phyloP scores from a whole-genome alignment of 2,113 vertebrate species.

The Pseudopodoces humilis region DNA sequence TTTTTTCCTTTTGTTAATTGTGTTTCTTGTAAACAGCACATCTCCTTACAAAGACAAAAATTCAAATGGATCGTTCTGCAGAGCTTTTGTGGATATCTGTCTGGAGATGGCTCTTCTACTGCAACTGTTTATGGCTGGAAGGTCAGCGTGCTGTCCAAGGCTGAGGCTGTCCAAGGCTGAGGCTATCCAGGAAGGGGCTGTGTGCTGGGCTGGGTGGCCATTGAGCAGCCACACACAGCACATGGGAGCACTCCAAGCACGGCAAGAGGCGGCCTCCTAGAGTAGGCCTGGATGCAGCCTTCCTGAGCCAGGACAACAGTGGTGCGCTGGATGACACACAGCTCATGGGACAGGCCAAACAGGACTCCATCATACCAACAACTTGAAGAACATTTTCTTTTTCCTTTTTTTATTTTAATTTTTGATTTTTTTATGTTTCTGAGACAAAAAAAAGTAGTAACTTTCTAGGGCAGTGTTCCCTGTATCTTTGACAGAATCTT shows the following conservation, averaged over 20 bases:
- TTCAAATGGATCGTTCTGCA: conserved; percentile 15
- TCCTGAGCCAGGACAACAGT: neutral
- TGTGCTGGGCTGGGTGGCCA: neutral
- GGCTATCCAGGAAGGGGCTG: neutral
- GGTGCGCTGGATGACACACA: neutral
- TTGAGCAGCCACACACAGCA: neutral
- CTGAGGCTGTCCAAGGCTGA: neutral
- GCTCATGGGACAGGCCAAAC: neutral
- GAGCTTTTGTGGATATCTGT: conserved; percentile 36
- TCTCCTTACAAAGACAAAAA: conserved; percentile 61
- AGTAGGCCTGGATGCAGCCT: neutral
- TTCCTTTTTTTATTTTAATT: neutral
- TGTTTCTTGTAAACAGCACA: conserved; percentile 68
- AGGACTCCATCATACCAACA: conserved; percentile 14
- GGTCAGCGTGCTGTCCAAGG: neutral
- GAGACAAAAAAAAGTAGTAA: neutral
- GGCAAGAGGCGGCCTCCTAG: neutral
- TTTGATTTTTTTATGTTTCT: conserved; percentile 3
- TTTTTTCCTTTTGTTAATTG: conserved; percentile 46
- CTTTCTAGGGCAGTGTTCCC: conserved; percentile 49
- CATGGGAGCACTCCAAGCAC: neutral
- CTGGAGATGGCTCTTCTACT: conserved; percentile 48
- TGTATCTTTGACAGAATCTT: conserved; percentile 42
- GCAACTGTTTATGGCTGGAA: conserved; percentile 40
- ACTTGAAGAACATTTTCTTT: conserved; percentile 22